These are phyloP conservation scores for Pomacea maculata DNA, from an alignment of 1,140 invertebrate genomes.

Conservation along the genomic window DNA sequence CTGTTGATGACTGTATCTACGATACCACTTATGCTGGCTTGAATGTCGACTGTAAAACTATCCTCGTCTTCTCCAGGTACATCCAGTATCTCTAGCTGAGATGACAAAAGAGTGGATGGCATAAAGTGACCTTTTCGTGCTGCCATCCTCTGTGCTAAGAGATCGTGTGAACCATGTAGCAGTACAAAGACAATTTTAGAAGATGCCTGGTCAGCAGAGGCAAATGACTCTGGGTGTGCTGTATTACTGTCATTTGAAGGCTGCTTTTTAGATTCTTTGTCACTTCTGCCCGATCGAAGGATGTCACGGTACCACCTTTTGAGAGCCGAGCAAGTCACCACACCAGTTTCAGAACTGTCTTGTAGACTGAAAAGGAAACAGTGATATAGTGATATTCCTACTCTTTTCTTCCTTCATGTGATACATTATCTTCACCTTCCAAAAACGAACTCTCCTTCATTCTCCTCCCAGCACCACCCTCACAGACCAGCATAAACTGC, in stretches of 20 bases:
- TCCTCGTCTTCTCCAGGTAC: constrained; percentile 33
- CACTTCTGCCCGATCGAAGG: constrained; percentile 28
- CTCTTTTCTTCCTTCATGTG: not conserved
- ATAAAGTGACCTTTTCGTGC: constrained; percentile 47
- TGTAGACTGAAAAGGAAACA: constrained; percentile 26
- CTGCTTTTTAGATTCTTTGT: not conserved
- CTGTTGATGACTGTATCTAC: constrained; percentile 10
- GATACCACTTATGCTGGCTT: constrained; percentile 21
- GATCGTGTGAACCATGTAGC: constrained; percentile 34
- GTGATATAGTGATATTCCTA: too few relatives aligned
- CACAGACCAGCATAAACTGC: not conserved
- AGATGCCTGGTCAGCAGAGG: not conserved
- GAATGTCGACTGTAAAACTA: constrained; percentile 31
- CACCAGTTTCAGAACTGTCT: constrained; percentile 23
- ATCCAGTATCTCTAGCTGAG: constrained; percentile 46
- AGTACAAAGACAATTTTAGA: constrained; percentile 36
- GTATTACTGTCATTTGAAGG: not conserved
- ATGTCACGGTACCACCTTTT: constrained; percentile 45
- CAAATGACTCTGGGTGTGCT: not conserved
- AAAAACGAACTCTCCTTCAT: not conserved
- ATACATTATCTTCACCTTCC: not conserved
- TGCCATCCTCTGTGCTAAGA: constrained; percentile 29
- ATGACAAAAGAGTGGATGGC: constrained; percentile 40
- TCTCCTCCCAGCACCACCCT: not conserved
- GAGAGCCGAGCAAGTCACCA: constrained; percentile 52